Base-by-base conservation (phyloP, 1,140 invertebrate species). In the Drosophila asahinai region DNA sequence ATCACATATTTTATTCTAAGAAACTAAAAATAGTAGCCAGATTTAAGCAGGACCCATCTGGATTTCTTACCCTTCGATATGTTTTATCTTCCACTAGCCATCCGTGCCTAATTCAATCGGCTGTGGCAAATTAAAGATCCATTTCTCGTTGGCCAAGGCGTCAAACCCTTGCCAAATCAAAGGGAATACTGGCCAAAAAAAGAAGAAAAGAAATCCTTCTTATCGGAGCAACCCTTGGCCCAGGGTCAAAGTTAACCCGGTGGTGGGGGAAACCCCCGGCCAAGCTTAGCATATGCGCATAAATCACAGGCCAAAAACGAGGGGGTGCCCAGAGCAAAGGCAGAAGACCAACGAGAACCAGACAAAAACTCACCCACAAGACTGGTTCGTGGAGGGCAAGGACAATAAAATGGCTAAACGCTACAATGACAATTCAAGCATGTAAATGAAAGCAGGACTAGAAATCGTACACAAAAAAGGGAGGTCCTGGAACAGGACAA, bases 351-450 rank as follows among this genome's bases (percentile, higher is more conserved):
- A 14, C 4, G 43, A 48, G 51, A 66, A 72, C 51, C 47, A 73
- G 67, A 72, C 67, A 72, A 40, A 60, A 73, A 52, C 27, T 54
- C 54, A 72, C 45, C 67, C 57, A 61, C 63, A 43, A 17, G 42
- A 12, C 33, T 8, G 3, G 14, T 22, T n/a, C 19, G 38, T n/a
- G 63, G 49, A 52, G 70, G 74, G 48, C 60, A 45, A 81, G 73
- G 80, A 91, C 89, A 91, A 91, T 91, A 83, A 77, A 90, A 90
- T 86, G 81, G 90, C 83, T 91, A 91, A 91, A 83, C 73, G 91
- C 86, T 92, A 91, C 83, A 92, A 86, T 90, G 83, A 87, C 86
- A 92, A 91, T 91, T 92, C 79, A 73, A 92, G 79, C 86, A 92
- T 92, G 87, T 92, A 92, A 92, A 92, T 91, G 84, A 92, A 92